These are phyloP conservation scores for Rhynchotus rufescens DNA, from an alignment of 2,797 vertebrate genomes.

Conservation along the genomic window DNA sequence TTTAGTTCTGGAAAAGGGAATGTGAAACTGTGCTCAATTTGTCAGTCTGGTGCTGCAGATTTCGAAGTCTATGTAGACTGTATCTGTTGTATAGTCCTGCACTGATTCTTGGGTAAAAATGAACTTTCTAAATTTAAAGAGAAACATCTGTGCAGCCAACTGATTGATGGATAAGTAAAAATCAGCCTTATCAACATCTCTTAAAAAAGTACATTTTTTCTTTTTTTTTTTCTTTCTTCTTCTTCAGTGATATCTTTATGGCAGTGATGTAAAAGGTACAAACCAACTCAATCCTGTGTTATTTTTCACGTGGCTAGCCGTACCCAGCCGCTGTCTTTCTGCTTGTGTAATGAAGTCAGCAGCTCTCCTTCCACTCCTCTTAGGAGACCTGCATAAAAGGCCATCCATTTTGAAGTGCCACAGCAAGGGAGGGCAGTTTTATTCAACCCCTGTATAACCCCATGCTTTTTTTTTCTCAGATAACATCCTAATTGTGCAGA, in stretches of 20 bases:
- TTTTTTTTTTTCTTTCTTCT: neutral
- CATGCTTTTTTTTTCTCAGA: fast-evolving
- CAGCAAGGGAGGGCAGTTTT: neutral
- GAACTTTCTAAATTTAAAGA: neutral
- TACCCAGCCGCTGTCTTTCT: neutral
- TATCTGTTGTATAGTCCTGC: fast-evolving
- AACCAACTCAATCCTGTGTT: neutral
- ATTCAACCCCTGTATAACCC: neutral
- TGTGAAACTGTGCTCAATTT: neutral
- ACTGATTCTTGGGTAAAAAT: neutral
- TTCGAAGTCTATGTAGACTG: neutral
- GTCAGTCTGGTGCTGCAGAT: neutral
- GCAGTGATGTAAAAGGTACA: neutral
- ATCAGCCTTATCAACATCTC: neutral
- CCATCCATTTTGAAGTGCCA: neutral
- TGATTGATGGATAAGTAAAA: neutral
- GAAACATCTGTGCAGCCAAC: fast-evolving
- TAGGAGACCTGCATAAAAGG: neutral
- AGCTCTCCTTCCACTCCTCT: fast-evolving
- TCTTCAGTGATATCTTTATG: neutral
- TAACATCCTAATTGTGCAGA: neutral
- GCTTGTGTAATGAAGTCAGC: neutral
- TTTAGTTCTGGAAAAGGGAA: neutral
- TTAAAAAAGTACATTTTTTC: neutral
- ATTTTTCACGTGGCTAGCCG: neutral